These are phyloP conservation scores for Uria lomvia DNA, from an alignment of 2,113 vertebrate genomes.

Conservation along the genomic window DNA sequence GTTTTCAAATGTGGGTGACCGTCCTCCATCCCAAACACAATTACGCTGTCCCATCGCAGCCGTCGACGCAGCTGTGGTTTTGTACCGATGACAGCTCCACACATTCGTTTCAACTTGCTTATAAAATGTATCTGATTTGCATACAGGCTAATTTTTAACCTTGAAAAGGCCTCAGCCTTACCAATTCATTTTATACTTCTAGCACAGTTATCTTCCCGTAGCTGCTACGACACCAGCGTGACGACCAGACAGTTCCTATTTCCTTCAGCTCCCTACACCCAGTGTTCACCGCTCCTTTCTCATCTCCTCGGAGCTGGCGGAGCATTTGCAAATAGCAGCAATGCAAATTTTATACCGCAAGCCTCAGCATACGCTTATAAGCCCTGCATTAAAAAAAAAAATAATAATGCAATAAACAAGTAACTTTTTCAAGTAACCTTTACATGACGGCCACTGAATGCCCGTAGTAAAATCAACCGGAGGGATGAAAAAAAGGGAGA, in stretches of 20 bases:
- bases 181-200: background rate
- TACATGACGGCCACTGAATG: background rate
- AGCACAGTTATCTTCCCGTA: background rate
- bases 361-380: background rate
- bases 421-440: background rate
- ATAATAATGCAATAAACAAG: accelerated
- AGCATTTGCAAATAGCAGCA: too few species aligned
- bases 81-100: background rate
- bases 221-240: background rate
- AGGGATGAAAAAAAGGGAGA: background rate
- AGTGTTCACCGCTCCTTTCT: background rate
- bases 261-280: background rate
- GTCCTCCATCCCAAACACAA: background rate
- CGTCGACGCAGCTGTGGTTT: accelerated
- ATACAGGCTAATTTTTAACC: background rate
- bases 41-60: background rate
- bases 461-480: accelerated
- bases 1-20: background rate
- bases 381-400: too few species aligned
- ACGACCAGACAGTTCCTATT: accelerated
- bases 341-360: background rate
- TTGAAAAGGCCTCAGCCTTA: background rate
- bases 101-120: background rate
- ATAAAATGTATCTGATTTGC: background rate
- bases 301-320: accelerated